Percentiles rank a stretch among this genome's conserved stretches.
Conservation (phyloP, 2,888 invertebrate genomes). For the Drosophila nigricruria region DNA sequence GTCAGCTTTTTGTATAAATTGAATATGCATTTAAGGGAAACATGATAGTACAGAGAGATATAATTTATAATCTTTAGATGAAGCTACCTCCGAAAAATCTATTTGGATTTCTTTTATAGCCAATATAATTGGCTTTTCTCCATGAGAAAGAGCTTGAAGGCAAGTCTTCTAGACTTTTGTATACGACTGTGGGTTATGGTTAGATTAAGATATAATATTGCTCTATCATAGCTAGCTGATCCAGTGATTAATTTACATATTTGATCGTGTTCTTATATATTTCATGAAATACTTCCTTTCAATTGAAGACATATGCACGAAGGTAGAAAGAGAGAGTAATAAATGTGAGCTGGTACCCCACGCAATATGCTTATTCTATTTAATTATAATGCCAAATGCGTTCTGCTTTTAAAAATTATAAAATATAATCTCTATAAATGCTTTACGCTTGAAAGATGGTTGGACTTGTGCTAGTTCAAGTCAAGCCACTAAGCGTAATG, state of each 20-base stretch:
- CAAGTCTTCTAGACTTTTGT: neutral
- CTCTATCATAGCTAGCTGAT: too few relatives aligned
- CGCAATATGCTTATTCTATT: neutral
- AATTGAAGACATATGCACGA: neutral
- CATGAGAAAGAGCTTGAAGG: neutral
- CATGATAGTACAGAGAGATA: neutral
- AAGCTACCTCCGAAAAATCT: neutral
- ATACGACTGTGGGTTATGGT: neutral
- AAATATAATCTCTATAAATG: slow-evolving; percentile 20
- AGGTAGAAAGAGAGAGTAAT: too few relatives aligned
- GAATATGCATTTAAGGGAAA: neutral
- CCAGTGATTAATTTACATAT: too few relatives aligned
- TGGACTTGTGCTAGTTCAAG: slow-evolving; percentile 17
- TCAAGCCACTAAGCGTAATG: slow-evolving; percentile 57
- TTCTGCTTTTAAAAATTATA: slow-evolving; percentile 16
- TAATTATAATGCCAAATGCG: slow-evolving; percentile 8
- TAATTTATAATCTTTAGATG: neutral
- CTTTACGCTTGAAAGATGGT: slow-evolving; percentile 8
- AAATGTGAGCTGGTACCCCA: neutral
- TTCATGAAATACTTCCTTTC: too few relatives aligned
- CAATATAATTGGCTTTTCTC: neutral
- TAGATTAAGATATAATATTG: too few relatives aligned
- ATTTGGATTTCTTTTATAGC: neutral
- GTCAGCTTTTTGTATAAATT: too few relatives aligned
- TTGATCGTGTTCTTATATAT: too few relatives aligned